Base-by-base conservation (phyloP, 1,140 invertebrate species). In the Bombus polaris region DNA sequence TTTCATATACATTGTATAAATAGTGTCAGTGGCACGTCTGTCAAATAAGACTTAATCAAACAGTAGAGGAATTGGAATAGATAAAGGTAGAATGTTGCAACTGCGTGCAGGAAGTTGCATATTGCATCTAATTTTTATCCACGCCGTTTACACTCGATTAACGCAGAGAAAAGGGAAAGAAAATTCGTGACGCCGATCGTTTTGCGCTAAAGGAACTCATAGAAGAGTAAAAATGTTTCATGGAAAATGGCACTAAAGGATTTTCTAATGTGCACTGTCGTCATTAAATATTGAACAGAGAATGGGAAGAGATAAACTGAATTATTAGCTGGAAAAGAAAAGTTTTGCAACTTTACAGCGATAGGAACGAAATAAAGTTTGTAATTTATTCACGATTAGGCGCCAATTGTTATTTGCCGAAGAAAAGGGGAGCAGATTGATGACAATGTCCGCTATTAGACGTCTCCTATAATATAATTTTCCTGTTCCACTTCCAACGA, bases 31-130 rank as follows among this genome's bases (percentile, higher is more conserved):
- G 47, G n/a, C 8, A 53, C 32, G n/a, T 15, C n/a, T 57, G n/a
- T 28, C 37, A 76, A 53, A 53, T 74, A 47, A 74, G 47, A 47
- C 32, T n/a, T 47, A 74, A 47, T 74, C 3, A 74, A 68, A 68
- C 35, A 22, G 9, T 4, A 65, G 12, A 37, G 22, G 0, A 71
- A 57, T 32, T 81, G 28, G 10, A n/a, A 72, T 72, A 25, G 6
- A 37, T 53, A n/a, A 37, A 70, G 18, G 70, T n/a, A n/a, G 28
- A 22, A 22, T 66, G 42, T 47, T 25, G 35, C 8, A 39, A 72
- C 5, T 13, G 2, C 0, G 22, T 42, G 28, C 39, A 32, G 39
- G 71, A 65, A 65, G 37, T 75, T 65, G 44, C 37, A 18, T 4
- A 13, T 35, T 18, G 15, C 47, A 22, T 53, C 72, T 80, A 62